Base-by-base conservation (phyloP, 2,797 vertebrate genomes). In the Chaenodraco wilsoni region DNA sequence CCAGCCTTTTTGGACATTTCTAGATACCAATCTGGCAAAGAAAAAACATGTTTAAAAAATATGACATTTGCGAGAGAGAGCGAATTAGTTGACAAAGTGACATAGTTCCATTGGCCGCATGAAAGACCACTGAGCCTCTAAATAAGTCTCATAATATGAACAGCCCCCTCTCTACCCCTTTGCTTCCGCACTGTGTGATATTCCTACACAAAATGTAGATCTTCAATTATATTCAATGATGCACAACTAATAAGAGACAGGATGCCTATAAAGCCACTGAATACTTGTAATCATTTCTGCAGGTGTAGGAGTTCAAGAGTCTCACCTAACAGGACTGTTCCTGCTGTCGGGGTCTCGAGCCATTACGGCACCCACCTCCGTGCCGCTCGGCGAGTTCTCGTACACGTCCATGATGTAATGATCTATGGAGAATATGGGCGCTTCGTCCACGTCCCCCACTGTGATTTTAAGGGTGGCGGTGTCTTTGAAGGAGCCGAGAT, bases 401-500 rank as follows among this genome's bases (percentile, higher is more conserved):
- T 96, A 96, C 40, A 99, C 96, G 59, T 99, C 97, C 97, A 99
- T 95, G 84, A 96, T 83, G 27, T 99, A 99, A 60, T 95, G 96
- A 88, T 97, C 95, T 93, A 97, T 94, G 45, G 96, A 95, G 84
- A 99, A 99, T n/a, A 98, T 91, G 0, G 98, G 98, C 0, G 97
- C 94, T 71, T 99, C 98, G 19, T 99, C 96, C 76, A 98, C 97
- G 12, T 99, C 98, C 0, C 97, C 97, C 1, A 99, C 96, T 3
- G 97, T 97, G 88, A 99, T 95, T 89, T 97, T 98, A 65, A 99
- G 72, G 76, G 96, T 96, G 2, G 98, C 95, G 0, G 95, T 94
- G 76, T 99, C 98, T 91, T 97, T 99, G 92, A 99, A 99, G 1
- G 98, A 96, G 31, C 98, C 97, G 80, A 99, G 89, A 79, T 97